Evolutionary conservation across 1,140 invertebrate species (phyloP).

Genomic region (Drosophila bifasciata): DNA sequence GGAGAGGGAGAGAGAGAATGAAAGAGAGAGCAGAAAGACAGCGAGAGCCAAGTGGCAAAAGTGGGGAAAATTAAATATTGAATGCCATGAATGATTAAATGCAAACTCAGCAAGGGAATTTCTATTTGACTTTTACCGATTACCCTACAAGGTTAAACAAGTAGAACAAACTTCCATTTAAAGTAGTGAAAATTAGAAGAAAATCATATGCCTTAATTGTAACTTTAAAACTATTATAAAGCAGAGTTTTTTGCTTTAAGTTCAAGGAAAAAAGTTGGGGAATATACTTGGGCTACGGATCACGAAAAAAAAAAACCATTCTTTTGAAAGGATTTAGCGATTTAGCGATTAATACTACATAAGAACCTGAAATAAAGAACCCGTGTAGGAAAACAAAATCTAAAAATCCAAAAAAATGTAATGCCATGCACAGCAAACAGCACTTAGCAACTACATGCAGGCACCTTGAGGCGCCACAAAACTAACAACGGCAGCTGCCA

Average conservation of each 20-base stretch:
- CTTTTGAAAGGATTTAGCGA: no score
- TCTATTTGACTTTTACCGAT: neutral
- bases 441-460: constrained; percentile 30
- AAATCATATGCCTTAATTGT: no score
- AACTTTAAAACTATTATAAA: no score
- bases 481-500: constrained; percentile 16
- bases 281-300: no score
- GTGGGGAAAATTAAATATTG: constrained; percentile 21
- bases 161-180: neutral
- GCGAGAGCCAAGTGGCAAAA: neutral
- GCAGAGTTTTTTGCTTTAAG: no score
- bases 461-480: constrained; percentile 14
- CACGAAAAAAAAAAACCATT: no score
- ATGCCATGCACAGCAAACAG: constrained; percentile 2
- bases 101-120: neutral
- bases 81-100: constrained; percentile 24
- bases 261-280: no score
- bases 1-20: neutral
- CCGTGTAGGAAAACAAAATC: neutral
- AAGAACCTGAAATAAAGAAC: no score
- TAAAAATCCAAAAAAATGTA: neutral
- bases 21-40: no score
- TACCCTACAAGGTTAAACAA: no score
- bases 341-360: no score
- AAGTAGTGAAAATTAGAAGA: no score